Evolutionary conservation across 2,797 vertebrate species (phyloP), one percentile per base, ranked within the genome.

Genomic region (Mallotus villosus): DNA sequence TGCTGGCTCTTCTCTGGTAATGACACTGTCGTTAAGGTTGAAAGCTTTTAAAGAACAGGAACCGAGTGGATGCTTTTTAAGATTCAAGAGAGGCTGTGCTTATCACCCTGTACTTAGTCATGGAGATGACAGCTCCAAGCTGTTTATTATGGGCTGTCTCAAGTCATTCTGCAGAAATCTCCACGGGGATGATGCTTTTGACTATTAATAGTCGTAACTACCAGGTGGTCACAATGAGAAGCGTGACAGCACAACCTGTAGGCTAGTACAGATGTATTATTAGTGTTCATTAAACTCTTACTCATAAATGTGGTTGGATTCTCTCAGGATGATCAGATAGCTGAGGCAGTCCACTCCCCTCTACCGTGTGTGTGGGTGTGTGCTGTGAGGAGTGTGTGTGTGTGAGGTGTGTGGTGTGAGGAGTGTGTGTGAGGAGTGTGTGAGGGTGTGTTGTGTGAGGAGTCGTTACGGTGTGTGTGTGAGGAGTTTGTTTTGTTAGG

Each of bases 21-120:
- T 93, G 91, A 92, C 90, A 89, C 89, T 91, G 86, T 90, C 82
- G 78, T 16, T 16, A 16, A 79, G 87, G 85, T 85, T 59, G 85
- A 79, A 84, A 85, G 74, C 82, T 78, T 67, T 22, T 37, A 37
- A 7, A 66, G 37, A 24, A 37, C 22, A 46, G 16, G 19, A 66
- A 66, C 81, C 67, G 16, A 64, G 46, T 32, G 16, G n/a, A 19
- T 16, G 8, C 64, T 75, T 37, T 73, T 79, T 85, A 76, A 51
- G 46, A 49, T 64, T 37, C 67, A 41, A 53, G 60, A 67, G 65
- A 68, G 75, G 70, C 60, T 53, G 73, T 41, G 78, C 80, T 78
- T 80, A 86, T 81, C 75, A 80, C 60, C 17, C 41, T 46, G 53
- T 3, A 62, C 77, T 69, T 63, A 66, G 32, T 76, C 67, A 73